Conservation (phyloP, 2,113 vertebrate genomes). For the Felis chaus region DNA sequence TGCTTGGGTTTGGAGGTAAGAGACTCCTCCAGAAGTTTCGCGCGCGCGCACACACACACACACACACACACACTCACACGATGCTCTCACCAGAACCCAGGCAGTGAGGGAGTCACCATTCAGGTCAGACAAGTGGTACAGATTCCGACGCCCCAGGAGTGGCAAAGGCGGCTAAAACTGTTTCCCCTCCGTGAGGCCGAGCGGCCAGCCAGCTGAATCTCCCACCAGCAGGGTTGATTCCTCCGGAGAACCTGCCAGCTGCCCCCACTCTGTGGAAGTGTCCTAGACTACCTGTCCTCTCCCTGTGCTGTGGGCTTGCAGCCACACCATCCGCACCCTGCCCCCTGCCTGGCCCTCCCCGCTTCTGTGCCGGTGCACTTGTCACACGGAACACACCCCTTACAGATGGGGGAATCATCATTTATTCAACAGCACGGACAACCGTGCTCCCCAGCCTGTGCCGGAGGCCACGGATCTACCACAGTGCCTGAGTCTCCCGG, state of each 20-base stretch:
- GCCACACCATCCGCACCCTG: not conserved
- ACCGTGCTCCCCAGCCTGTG: not conserved
- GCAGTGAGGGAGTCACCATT: not conserved
- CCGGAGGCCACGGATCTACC: no score
- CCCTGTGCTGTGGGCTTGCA: fast-evolving
- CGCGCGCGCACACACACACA: fast-evolving
- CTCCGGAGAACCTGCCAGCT: not conserved
- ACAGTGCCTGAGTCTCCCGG: not conserved
- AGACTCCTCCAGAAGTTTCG: slow-evolving; percentile 3
- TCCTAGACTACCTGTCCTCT: not conserved
- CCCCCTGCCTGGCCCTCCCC: not conserved
- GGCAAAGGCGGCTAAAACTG: no score
- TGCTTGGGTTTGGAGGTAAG: not conserved
- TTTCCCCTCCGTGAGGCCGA: not conserved
- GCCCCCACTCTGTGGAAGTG: not conserved
- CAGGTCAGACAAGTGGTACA: not conserved
- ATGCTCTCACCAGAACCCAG: not conserved
- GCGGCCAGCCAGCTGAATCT: not conserved
- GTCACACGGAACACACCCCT: not conserved
- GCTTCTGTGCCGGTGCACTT: not conserved
- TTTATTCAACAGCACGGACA: not conserved
- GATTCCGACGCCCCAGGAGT: not conserved
- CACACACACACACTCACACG: no score
- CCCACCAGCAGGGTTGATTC: not conserved
- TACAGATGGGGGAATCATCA: not conserved